Evolutionary conservation across 2,113 vertebrate genomes (phyloP).

Genomic region (Saguinus midas): DNA sequence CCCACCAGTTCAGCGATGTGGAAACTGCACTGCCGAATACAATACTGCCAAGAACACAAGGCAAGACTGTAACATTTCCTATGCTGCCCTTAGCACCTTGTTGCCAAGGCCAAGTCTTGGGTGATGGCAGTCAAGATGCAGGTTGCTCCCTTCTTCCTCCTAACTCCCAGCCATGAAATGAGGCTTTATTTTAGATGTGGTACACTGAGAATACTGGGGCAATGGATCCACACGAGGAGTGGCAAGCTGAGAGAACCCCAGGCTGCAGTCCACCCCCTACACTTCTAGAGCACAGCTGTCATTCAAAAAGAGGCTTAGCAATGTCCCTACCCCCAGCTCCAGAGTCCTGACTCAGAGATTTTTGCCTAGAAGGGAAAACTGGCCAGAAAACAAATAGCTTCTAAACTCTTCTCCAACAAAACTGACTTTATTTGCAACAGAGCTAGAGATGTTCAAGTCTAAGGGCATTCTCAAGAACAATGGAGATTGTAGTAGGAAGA

Average conservation of each 20-base stretch:
- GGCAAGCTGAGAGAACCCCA: background rate
- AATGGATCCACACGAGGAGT: background rate
- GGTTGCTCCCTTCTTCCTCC: background rate
- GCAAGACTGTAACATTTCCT: background rate
- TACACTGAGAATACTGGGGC: background rate
- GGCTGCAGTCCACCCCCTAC: background rate
- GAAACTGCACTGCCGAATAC: background rate
- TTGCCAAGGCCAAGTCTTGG: background rate
- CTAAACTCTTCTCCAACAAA: background rate
- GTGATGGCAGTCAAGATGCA: background rate
- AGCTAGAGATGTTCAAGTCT: background rate
- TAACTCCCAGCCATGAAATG: background rate
- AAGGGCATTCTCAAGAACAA: background rate
- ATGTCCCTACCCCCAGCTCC: background rate
- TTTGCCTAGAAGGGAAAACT: background rate
- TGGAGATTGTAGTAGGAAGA: background rate
- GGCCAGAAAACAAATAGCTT: background rate
- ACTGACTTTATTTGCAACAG: background rate
- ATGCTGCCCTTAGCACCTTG: background rate
- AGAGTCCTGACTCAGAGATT: background rate
- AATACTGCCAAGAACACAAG: background rate
- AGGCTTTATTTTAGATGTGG: background rate
- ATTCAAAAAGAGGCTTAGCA: background rate
- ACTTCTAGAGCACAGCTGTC: background rate
- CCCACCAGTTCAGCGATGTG: background rate